phyloP scores from a whole-genome alignment of 2,113 vertebrate species.

The Sebastes schlegelii region DNA sequence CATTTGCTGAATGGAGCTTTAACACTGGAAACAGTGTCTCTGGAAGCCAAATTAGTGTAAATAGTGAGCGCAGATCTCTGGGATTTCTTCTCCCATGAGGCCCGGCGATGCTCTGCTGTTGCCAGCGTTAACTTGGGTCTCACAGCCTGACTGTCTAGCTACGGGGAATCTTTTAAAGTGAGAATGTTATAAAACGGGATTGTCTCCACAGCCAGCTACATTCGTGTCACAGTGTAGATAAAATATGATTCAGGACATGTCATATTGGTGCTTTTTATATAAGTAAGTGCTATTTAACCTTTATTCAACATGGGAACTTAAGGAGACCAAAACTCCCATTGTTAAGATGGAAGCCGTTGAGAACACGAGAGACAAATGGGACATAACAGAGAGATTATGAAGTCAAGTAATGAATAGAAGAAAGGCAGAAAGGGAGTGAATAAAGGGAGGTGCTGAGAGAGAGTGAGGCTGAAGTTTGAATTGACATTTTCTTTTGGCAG shows the following conservation, averaged over 20 bases:
- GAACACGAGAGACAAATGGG: neutral
- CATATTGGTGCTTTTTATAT: slow-evolving; percentile 12
- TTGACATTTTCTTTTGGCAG: slow-evolving; percentile 59
- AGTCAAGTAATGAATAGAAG: neutral
- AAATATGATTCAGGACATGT: neutral
- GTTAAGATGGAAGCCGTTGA: neutral
- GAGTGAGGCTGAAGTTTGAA: slow-evolving; percentile 44
- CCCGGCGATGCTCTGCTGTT: slow-evolving; percentile 41
- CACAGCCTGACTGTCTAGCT: slow-evolving; percentile 21
- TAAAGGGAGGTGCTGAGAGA: neutral
- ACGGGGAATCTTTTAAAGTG: slow-evolving; percentile 19
- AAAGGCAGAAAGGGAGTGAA: neutral
- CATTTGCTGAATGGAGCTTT: slow-evolving; percentile 17
- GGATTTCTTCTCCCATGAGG: slow-evolving; percentile 57
- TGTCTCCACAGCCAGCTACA: slow-evolving; percentile 20
- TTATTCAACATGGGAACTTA: neutral
- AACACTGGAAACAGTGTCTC: slow-evolving; percentile 39
- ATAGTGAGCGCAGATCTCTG: slow-evolving; percentile 44
- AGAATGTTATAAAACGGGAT: slow-evolving; percentile 22
- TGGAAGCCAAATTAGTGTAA: slow-evolving; percentile 51
- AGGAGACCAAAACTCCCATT: neutral
- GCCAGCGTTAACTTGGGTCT: slow-evolving; percentile 36
- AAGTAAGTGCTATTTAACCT: neutral
- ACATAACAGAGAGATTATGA: neutral
- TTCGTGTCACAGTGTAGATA: neutral